phyloP scores from a whole-genome alignment of 2,113 vertebrate genomes.

The Calypte anna region DNA sequence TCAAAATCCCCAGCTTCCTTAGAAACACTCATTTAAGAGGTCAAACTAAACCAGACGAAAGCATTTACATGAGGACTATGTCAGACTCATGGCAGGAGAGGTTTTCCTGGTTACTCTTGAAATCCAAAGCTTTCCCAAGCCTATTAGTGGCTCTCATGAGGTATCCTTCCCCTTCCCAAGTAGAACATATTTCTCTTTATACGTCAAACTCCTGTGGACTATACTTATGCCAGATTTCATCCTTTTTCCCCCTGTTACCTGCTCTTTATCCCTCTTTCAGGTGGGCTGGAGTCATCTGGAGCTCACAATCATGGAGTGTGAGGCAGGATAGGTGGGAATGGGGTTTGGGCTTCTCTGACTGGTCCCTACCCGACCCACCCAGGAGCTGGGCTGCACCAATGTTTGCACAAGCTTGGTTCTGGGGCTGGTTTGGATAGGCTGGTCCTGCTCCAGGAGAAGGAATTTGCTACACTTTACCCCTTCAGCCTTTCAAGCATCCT shows the following conservation, averaged over 20 bases:
- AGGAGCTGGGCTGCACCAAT: accelerated
- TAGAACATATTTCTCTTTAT: background rate
- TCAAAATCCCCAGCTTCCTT: background rate
- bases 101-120: background rate
- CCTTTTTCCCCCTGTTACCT: background rate
- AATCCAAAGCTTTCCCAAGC: background rate
- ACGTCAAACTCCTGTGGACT: background rate
- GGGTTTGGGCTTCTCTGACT: background rate
- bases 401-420: background rate
- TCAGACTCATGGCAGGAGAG: background rate
- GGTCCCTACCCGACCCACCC: accelerated
- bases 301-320: background rate
- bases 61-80: background rate
- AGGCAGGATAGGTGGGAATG: accelerated
- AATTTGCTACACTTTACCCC: accelerated
- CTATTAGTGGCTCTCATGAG: background rate
- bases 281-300: background rate
- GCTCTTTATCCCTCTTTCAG: background rate
- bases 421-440: background rate
- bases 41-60: background rate
- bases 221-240: background rate
- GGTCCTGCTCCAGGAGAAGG: background rate
- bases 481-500: background rate
- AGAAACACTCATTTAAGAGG: background rate
- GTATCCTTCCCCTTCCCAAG: background rate